A percentile compares a stretch with the other conserved stretches of the same genome.
Conservation (phyloP, 2,888 invertebrate genomes). For the Aphidius colemani region DNA sequence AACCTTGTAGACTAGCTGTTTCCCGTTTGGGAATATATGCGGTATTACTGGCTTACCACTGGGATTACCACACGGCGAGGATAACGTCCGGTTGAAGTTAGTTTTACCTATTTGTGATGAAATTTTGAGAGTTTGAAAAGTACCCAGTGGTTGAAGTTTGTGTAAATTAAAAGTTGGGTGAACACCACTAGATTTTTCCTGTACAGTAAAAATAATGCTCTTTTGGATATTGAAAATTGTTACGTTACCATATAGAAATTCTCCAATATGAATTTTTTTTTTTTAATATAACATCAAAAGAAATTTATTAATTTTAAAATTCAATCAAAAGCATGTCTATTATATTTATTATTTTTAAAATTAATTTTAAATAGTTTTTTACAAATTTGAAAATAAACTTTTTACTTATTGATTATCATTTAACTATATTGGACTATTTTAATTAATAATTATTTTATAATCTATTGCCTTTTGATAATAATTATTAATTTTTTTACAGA, state of each 20-base stretch:
- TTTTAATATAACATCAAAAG: neutral
- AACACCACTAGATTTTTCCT: conserved; percentile 2
- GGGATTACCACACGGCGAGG: conserved; percentile 28
- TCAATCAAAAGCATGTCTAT: too few species aligned
- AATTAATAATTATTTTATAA: too few species aligned
- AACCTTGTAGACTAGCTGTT: too few species aligned
- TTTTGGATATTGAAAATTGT: conserved; percentile 11
- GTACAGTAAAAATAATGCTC: conserved; percentile 15
- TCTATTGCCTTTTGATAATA: neutral
- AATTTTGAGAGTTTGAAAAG: conserved; percentile 45
- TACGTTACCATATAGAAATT: conserved; percentile 8
- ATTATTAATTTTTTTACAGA: conserved; percentile 42
- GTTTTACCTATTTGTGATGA: conserved; percentile 44
- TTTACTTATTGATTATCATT: too few species aligned
- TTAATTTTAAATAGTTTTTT: too few species aligned
- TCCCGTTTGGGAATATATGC: conserved; percentile 2
- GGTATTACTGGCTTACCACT: conserved; percentile 14
- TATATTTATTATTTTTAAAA: too few species aligned
- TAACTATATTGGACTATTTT: too few species aligned
- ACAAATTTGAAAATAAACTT: too few species aligned
- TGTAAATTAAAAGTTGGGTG: neutral
- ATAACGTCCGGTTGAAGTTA: conserved; percentile 41
- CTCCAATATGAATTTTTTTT: neutral
- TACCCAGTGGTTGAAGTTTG: conserved; percentile 10
- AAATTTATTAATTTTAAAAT: too few species aligned